Conservation (phyloP, 2,797 vertebrate species). For the Echiichthys vipera region DNA sequence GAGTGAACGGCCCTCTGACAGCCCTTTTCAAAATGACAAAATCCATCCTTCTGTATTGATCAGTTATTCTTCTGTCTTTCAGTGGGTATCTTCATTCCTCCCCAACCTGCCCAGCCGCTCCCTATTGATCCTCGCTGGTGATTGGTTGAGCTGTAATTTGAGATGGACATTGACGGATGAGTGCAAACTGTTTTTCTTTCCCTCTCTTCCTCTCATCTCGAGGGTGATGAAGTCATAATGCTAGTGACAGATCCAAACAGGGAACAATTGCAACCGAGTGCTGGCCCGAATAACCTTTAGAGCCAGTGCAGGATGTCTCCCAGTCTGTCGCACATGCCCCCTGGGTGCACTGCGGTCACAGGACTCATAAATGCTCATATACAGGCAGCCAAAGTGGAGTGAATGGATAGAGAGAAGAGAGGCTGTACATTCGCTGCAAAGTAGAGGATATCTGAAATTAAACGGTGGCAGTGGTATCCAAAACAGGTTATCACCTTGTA, state of each 20-base stretch:
- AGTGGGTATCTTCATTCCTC: conserved; percentile 70
- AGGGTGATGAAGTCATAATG: conserved; percentile 86
- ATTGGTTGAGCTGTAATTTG: conserved; percentile 89
- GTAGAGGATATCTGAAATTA: background rate
- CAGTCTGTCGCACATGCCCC: conserved; percentile 51
- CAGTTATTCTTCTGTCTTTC: conserved; percentile 87
- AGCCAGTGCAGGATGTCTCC: conserved; percentile 75
- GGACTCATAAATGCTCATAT: conserved; percentile 74
- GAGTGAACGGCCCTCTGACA: conserved; percentile 77
- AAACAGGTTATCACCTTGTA: background rate
- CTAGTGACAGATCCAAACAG: conserved; percentile 78
- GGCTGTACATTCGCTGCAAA: conserved; percentile 3
- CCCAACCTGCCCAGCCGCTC: conserved; percentile 83
- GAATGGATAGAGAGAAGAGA: conserved; percentile 23
- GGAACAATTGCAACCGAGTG: conserved; percentile 80
- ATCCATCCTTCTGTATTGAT: conserved; percentile 88
- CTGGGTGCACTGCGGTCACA: conserved; percentile 53
- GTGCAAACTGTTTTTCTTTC: conserved; percentile 85
- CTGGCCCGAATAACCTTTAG: conserved; percentile 80
- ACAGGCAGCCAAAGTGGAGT: conserved; percentile 24
- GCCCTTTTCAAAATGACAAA: conserved; percentile 87
- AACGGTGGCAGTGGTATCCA: conserved; percentile 4
- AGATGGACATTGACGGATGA: conserved; percentile 92
- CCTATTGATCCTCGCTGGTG: conserved; percentile 90
- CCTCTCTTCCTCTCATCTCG: conserved; percentile 81